Conservation (phyloP, 37 sponge, comb jelly and placozoan species). For the Beroe ovata region DNA sequence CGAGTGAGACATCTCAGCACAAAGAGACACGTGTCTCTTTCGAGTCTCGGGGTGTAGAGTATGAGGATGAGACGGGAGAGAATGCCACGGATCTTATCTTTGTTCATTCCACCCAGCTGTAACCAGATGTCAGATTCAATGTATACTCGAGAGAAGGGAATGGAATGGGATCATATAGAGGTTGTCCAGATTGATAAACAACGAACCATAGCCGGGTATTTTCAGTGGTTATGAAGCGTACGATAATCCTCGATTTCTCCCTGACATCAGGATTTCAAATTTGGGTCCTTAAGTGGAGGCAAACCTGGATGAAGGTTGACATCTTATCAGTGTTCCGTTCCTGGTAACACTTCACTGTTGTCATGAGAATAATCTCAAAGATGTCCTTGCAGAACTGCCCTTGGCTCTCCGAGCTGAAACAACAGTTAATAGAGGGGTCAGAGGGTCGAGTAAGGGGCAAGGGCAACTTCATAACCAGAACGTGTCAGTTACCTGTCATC, state of each 20-base stretch:
- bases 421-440: too few species aligned
- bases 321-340: slow-evolving; percentile 18
- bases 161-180: too few species aligned
- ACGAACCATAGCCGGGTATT: too few species aligned
- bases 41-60: slow-evolving; percentile 43
- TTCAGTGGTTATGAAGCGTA: too few species aligned
- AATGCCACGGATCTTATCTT: slow-evolving; percentile 5
- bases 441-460: too few species aligned
- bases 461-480: too few species aligned
- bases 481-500: slow-evolving; percentile 34
- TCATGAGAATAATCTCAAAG: slow-evolving; percentile 11
- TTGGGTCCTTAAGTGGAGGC: too few species aligned
- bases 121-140: too few species aligned
- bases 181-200: too few species aligned
- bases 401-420: not conserved
- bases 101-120: slow-evolving; percentile 4
- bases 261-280: too few species aligned
- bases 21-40: slow-evolving; percentile 13
- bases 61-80: slow-evolving; percentile 23
- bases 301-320: slow-evolving; percentile 34
- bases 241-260: too few species aligned
- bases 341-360: slow-evolving; percentile 26
- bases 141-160: too few species aligned
- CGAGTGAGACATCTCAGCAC: slow-evolving; percentile 19
- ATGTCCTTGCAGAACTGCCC: slow-evolving; percentile 18